Base-by-base conservation (phyloP, 2,888 invertebrate species). In the Deladenus siricidicola region DNA sequence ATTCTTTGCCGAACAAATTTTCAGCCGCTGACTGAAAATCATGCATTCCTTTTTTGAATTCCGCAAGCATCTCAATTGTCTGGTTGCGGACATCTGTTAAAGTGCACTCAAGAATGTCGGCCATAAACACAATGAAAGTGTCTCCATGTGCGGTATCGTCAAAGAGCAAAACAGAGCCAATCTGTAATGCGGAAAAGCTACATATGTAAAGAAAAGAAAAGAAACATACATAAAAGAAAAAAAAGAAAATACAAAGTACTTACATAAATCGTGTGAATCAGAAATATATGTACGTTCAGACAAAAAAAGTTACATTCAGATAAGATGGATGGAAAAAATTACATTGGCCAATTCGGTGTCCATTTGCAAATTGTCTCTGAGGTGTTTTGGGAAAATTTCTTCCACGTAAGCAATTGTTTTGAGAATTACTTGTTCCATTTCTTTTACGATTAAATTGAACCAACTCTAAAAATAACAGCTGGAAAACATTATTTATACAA, bases 1-100 rank as follows among this genome's bases (percentile, higher is more conserved):
- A 65, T 43, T 77, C 77, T 57, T 76, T 74, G 39, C 70, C 68
- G 67, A 76, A 77, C 8, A 77, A 52, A 49, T 73, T 75, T 14
- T 58, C 65, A 54, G 29, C 47, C n/a, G 57, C 50, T n/a, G 64
- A 65, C 44, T 72, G 72, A 24, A 71, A 63, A 39, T 71, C 65
- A 29, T 67, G 64, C 70, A 71, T 73, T 17, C 63, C 65, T 23
- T 71, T 63, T 34, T 64, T 54, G 54, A 73, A 71, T 30, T 71
- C 67, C 19, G 63, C 51, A n/a, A 75, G 47, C 54, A 73, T 66
- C 24, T 58, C 62, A n/a, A 62, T 60, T n/a, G 68, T 68, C 42
- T 69, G 64, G 51, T 69, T 69, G 24, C 70, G 66, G 24, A 78
- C 60, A 4, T 72, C 72, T 8, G 62, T 65, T 48, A 64, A 60